Evolutionary conservation across 1,140 invertebrate genomes (phyloP).

Genomic region (Trypoxylus dichotomus): DNA sequence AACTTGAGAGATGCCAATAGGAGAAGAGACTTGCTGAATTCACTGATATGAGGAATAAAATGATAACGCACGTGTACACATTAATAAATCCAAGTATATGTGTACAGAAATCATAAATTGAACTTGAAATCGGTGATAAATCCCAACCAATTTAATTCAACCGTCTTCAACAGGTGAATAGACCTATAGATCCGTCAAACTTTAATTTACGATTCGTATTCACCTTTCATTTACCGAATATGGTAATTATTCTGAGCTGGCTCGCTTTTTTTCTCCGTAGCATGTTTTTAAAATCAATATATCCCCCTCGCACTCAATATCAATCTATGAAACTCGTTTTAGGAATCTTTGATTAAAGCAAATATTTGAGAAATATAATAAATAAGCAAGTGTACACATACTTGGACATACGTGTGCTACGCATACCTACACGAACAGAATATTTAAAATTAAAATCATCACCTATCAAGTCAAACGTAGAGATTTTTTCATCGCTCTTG

Average conservation of each 20-base stretch:
- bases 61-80: too few relatives aligned
- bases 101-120: too few relatives aligned
- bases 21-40: too few relatives aligned
- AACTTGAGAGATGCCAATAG: too few relatives aligned
- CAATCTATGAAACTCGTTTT: neutral
- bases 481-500: neutral
- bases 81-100: too few relatives aligned
- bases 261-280: neutral
- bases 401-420: neutral
- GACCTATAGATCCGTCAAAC: neutral
- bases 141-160: too few relatives aligned
- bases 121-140: too few relatives aligned
- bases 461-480: neutral
- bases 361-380: neutral
- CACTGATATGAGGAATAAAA: too few relatives aligned
- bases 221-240: neutral
- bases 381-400: neutral
- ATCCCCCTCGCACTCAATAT: neutral
- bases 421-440: neutral
- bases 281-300: neutral
- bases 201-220: neutral
- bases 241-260: neutral
- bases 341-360: neutral
- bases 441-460: conserved; percentile 20
- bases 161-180: neutral